Evolutionary conservation across 2,113 vertebrate genomes (phyloP).

Genomic region (Toxotes chatareus): DNA sequence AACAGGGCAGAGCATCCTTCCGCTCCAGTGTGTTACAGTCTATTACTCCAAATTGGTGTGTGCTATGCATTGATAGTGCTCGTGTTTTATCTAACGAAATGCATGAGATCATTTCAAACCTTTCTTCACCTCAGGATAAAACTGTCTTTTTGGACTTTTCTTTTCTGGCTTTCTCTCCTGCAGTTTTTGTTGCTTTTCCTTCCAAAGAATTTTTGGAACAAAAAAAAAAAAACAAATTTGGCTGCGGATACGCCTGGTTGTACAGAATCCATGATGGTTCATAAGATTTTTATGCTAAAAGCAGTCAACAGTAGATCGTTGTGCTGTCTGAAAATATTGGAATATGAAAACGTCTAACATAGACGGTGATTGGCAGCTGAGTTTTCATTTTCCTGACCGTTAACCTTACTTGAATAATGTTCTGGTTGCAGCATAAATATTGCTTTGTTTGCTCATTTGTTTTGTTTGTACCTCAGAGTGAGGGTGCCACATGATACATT

Average conservation of each 20-base stretch:
- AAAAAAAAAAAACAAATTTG: background rate
- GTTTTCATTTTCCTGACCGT: constrained; percentile 13
- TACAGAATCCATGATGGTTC: background rate
- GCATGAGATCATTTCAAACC: constrained; percentile 8
- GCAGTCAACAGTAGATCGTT: background rate
- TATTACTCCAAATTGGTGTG: constrained; percentile 33
- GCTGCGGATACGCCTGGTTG: background rate
- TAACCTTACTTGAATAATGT: background rate
- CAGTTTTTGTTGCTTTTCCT: constrained; percentile 8
- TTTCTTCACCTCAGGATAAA: constrained; percentile 10
- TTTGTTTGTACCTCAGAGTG: background rate
- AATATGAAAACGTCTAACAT: background rate
- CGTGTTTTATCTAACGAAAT: constrained; percentile 22
- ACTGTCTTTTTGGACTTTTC: background rate
- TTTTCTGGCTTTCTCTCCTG: constrained; percentile 4
- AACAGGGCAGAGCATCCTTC: background rate
- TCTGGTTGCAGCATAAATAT: background rate
- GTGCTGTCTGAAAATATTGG: background rate
- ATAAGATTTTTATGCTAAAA: constrained; percentile 1
- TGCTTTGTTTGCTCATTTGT: constrained; percentile 7
- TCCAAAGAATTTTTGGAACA: constrained; percentile 25
- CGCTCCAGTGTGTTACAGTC: constrained; percentile 2
- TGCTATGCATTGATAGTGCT: background rate
- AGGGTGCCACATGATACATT: background rate
- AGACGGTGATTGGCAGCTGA: constrained; percentile 1